These are phyloP conservation scores for Chaetodon trifascialis DNA, from an alignment of 2,113 vertebrate species.

Conservation along the genomic window DNA sequence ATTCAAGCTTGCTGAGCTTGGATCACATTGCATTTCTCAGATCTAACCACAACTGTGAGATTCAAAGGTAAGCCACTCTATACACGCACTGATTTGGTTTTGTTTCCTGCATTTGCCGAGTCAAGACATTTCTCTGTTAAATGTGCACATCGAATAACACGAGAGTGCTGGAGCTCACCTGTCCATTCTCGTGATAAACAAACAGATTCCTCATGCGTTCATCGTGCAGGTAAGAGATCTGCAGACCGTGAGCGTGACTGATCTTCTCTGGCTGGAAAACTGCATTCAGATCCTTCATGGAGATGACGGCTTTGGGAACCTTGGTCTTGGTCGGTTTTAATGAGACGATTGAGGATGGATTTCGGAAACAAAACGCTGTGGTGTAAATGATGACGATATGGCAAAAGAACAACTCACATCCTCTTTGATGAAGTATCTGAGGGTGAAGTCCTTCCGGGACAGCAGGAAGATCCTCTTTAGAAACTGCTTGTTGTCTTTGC, in stretches of 20 bases:
- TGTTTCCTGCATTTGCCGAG: background rate
- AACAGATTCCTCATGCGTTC: conserved; percentile 90
- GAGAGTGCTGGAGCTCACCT: conserved; percentile 74
- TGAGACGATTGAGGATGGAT: background rate
- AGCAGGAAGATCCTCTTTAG: conserved; percentile 83
- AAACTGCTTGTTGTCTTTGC: conserved; percentile 83
- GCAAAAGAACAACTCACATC: conserved; percentile 73
- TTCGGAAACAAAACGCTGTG: background rate
- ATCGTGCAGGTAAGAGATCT: conserved; percentile 88
- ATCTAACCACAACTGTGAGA: too few species aligned
- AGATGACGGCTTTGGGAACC: conserved; percentile 89
- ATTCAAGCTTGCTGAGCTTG: background rate
- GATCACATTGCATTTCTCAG: background rate
- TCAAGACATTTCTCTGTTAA: background rate
- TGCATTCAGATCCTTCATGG: conserved; percentile 89
- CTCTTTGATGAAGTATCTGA: conserved; percentile 84
- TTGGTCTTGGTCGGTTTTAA: conserved; percentile 81
- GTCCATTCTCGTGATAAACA: conserved; percentile 90
- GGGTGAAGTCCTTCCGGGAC: conserved; percentile 81
- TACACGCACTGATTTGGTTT: background rate
- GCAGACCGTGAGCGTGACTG: conserved; percentile 88
- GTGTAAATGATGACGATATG: background rate
- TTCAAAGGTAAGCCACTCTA: background rate
- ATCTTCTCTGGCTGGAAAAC: conserved; percentile 94
- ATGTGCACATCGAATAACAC: background rate